Base-by-base conservation (phyloP, 2,888 invertebrate genomes). In the Apoda limacodes region DNA sequence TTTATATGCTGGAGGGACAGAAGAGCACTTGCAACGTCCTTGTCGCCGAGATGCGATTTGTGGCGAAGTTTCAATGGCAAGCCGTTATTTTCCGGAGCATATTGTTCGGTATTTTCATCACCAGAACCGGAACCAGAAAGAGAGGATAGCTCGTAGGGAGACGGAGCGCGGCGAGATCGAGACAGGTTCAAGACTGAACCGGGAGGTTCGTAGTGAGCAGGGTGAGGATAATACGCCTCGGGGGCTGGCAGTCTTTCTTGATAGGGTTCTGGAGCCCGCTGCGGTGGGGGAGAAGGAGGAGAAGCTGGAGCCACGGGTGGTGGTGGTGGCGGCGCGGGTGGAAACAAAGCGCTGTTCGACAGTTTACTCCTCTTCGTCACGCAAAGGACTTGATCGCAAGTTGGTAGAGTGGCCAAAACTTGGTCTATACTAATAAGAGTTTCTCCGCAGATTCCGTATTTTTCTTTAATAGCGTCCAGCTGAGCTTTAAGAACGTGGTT, bases 401-500 rank as follows among this genome's bases (percentile, higher is more conserved):
- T 86, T 3, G 94, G 94, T 48, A 94, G 60, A 2, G 92, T 91
- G 0, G 95, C 92, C 55, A 94, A 80, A 9, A 95, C 93, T 68
- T 93, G 93, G 57, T 94, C 94, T 35, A 93, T 88, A 63, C 92
- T 93, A 46, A 95, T 90, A 36, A 94, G 84, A 26, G 86, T 87
- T 56, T 95, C 94, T 3, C 92, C 93, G 55, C 90, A 90, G 51
- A 95, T 93, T 32, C 94, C 94, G 58, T 90, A 95, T 66, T 95
- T 95, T 55, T 95, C 95, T 54, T 94, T 91, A 43, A 98, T 92
- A 11, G 95, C 94, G 49, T 91, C 90, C 34, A 98, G 82, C 57
- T 98, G 97, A 3, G 94, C 93, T 63, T 95, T 92, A 2, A 98
- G 84, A 25, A 95, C 90, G 60, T 95, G 93, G 69, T 98, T 98